Conservation (phyloP, 2,797 vertebrate species). For the Pygocentrus nattereri region DNA sequence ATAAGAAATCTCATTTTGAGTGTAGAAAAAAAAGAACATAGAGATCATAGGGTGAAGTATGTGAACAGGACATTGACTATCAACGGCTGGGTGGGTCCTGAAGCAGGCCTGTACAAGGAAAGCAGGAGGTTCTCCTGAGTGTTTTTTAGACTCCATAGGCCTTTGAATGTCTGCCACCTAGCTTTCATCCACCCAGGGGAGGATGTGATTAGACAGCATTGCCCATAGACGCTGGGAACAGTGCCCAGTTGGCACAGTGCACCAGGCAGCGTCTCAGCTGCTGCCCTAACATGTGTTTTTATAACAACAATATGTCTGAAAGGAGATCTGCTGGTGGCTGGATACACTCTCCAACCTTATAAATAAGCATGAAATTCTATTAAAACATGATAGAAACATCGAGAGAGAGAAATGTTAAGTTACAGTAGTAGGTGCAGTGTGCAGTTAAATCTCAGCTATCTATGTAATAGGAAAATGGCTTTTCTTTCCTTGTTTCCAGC, state of each 20-base stretch:
- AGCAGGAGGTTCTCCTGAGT: not conserved
- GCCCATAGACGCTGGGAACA: slow-evolving; percentile 59
- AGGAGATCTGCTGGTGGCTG: not conserved
- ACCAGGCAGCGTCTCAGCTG: slow-evolving; percentile 21
- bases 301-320: slow-evolving; percentile 40
- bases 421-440: not conserved
- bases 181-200: slow-evolving; percentile 45
- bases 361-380: not conserved
- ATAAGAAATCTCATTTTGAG: not conserved
- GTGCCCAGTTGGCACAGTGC: slow-evolving; percentile 66
- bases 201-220: slow-evolving; percentile 48
- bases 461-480: too few species aligned
- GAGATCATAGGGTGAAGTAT: slow-evolving; percentile 7
- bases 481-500: too few species aligned
- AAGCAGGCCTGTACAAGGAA: not conserved
- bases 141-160: slow-evolving; percentile 14
- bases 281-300: slow-evolving; percentile 52
- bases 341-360: not conserved
- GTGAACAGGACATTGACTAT: not conserved
- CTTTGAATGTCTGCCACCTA: slow-evolving; percentile 51
- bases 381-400: too few species aligned
- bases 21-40: not conserved
- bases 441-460: not conserved
- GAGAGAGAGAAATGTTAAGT: too few species aligned
- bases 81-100: not conserved